Evolutionary conservation across 2,888 invertebrate genomes (phyloP), one percentile per base, ranked within the genome.

Genomic region (Yponomeuta evonymella): DNA sequence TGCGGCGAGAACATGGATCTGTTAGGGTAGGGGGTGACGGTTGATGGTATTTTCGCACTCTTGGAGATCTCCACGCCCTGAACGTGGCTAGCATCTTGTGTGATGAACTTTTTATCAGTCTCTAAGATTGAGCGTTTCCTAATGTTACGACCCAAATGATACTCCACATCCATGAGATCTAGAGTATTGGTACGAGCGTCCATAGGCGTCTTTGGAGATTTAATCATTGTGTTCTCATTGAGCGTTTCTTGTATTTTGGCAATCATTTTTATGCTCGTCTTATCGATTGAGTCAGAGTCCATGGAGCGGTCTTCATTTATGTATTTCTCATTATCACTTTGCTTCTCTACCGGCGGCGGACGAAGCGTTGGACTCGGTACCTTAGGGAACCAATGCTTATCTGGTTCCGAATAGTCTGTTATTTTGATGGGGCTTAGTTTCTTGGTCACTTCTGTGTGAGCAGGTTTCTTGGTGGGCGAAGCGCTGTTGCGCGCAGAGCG

Each of bases 1-100:
- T 95, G 95, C 5, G 96, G 96, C 0, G 96, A 96, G 83, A 95
- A 96, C 81, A 96, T 94, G 0, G 95, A 94, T 70, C 94, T 92
- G 77, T 93, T 94, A 12, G 93, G 89, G 75, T 88, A 89, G 10
- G 85, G 82, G 77, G 88, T 89, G 3, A 80, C 81, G 10, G 85
- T 77, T 5, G 89, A 88, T n/a, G 90, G 90, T 80, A 91, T 90
- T 78, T 91, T 91, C 51, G 91, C 90, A 75, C 90, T 89, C 75
- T 91, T 90, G 0, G 90, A 89, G 72, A 90, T 90, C 76, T 90
- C 91, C 1, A 90, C 88, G 48, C 87, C 88, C 79, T 90, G 88
- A n/a, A 89, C 82, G 75, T 88, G 86, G 74, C 87, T 90, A 23
- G 87, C 83, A 75, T 91, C 90, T 79, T 90, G 89, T 36, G 83